Evolutionary conservation across 1,140 invertebrate genomes (phyloP).

Genomic region (Harpegnathos saltator): DNA sequence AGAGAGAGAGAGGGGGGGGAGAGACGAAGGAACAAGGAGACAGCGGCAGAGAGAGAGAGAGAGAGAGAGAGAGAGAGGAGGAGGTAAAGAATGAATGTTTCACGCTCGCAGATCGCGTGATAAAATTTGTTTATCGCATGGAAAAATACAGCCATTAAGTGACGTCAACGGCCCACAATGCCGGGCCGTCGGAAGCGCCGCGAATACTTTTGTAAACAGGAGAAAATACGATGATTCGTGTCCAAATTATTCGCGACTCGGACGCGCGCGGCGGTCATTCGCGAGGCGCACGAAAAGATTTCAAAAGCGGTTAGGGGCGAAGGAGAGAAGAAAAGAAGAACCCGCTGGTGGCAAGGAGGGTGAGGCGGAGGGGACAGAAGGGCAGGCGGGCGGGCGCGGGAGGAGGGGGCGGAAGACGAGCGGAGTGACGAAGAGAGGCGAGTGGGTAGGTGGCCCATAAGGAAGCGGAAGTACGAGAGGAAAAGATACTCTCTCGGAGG

Average conservation of each 20-base stretch:
- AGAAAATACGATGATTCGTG: neutral
- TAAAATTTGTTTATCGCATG: conserved; percentile 25
- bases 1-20: conserved; percentile 3
- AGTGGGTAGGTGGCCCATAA: neutral
- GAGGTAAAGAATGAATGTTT: conserved; percentile 64
- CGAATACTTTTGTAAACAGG: neutral
- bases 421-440: neutral
- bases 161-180: neutral
- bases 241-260: neutral
- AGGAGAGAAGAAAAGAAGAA: neutral
- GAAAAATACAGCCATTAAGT: conserved; percentile 12
- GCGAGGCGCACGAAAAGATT: neutral
- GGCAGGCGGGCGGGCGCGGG: no score
- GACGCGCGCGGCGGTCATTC: conserved; percentile 1
- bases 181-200: neutral
- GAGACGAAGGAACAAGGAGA: no score
- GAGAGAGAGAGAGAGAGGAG: neutral
- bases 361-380: no score
- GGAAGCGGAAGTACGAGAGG: conserved; percentile 51
- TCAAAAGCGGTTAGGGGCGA: neutral
- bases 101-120: conserved; percentile 29
- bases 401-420: no score
- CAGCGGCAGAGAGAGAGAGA: neutral
- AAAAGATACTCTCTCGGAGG: conserved; percentile 63
- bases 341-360: conserved; percentile 7